Base-by-base conservation (phyloP, 2,797 vertebrate species). In the Helarctos malayanus region DNA sequence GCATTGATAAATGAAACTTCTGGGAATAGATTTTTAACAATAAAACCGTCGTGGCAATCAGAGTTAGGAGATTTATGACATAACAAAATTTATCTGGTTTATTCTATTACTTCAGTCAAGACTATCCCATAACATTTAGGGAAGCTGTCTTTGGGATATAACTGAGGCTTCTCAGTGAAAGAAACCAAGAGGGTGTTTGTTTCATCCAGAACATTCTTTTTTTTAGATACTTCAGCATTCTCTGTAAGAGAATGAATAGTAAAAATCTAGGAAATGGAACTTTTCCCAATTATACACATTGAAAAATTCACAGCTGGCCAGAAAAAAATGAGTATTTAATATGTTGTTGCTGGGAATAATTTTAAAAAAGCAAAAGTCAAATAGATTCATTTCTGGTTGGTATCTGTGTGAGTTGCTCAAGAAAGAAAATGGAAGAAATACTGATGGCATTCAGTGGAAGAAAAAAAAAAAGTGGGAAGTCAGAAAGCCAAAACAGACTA, bases 281-380 rank as follows among this genome's bases (percentile, higher is more conserved):
- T 87, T 85, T 84, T 75, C 68, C 63, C 61, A 96, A 25, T 96
- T 91, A 85, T 69, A 79, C 89, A 47, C 65, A 68, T 56, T 81
- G 87, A 81, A 95, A 96, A 91, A 93, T 82, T 91, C 91, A 97
- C 32, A 93, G 29, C 59, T 91, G 63, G 65, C 19, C 69, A 91
- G 86, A 97, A 63, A 96, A 96, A 97, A 97, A 94, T 94, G 63
- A 97, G 15, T 69, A 81, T 94, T 91, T 98, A 89, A 92, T 93
- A 96, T 95, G 96, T 96, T 96, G 61, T 96, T 95, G 9, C 71
- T 95, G 21, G 21, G 25, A 81, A 13, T 90, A 78, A 97, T 95
- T 94, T 97, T n/a, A 23, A 93, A 90, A 93, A 94, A 87, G 59
- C 59, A 13, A 69, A 97, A 95, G 69, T 83, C 73, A 96, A 56